A percentile compares a stretch with the other conserved stretches of the same genome.
Evolutionary conservation across 2,888 invertebrate species (phyloP).

Genomic region (Palloptera scutellata): DNA sequence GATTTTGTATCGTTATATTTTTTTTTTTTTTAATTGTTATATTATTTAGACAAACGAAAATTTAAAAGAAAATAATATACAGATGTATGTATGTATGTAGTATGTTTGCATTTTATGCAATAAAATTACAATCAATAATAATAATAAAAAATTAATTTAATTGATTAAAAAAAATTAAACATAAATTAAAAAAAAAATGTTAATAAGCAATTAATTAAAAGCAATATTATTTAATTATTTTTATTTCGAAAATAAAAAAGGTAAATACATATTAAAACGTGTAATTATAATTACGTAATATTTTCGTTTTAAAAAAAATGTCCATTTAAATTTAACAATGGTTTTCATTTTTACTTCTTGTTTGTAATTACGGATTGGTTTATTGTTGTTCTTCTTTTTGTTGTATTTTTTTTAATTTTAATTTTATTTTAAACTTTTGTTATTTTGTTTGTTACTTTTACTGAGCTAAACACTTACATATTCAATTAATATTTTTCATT

Average conservation of each 20-base stretch:
- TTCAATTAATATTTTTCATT: conserved; percentile 29
- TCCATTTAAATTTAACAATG: conserved; percentile 46
- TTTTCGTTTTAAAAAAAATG: conserved; percentile 40
- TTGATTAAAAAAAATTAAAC: no score
- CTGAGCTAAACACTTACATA: conserved; percentile 53
- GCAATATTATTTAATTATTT: background rate
- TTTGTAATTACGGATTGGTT: background rate
- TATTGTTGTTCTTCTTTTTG: background rate
- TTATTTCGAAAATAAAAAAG: conserved; percentile 29
- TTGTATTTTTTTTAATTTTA: background rate
- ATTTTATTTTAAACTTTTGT: conserved; percentile 37
- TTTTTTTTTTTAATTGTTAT: no score
- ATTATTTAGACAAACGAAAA: background rate
- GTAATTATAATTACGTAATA: conserved; percentile 13
- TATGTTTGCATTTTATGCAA: background rate
- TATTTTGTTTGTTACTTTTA: conserved; percentile 39
- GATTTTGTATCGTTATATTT: no score
- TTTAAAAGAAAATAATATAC: background rate
- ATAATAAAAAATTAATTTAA: no score
- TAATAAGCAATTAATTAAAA: background rate
- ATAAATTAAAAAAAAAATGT: conserved; percentile 21
- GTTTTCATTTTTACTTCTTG: background rate
- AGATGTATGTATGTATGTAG: conserved; percentile 4
- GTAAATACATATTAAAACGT: conserved; percentile 19
- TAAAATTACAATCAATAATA: no score